Evolutionary conservation across 2,113 vertebrate genomes (phyloP), one percentile per base, ranked within the genome.

Genomic region (Atherinomorus stipes): DNA sequence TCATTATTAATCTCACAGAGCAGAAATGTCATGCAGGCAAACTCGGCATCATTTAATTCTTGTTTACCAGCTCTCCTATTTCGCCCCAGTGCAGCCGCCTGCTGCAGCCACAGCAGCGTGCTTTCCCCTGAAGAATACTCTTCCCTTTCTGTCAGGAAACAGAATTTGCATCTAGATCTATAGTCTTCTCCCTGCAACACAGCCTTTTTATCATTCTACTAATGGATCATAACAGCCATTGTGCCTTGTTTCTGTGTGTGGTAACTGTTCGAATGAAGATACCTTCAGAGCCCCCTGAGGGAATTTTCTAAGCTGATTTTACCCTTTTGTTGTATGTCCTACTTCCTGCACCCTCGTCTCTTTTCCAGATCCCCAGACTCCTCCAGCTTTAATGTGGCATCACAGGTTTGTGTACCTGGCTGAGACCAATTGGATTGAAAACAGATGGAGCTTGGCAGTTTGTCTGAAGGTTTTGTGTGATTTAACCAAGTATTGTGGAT

Each of bases 1-100:
- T 93, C 77, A 89, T 94, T 93, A 93, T 93, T 93, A 90, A 92
- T 92, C 85, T 89, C 80, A 67, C 69, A 7, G 72, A 88, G 85
- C 77, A 86, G 86, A 94, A 93, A 94, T 91, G 91, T 93, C 91
- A 92, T 54, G 60, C 56, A 47, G 56, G 74, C 68, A 87, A 63
- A 85, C 77, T 70, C 56, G 18, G 70, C 88, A 88, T 89, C 85
- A 87, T 91, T 91, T 89, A 81, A 66, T 90, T 88, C 83, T 87
- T 91, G 89, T 93, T 92, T 92, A 90, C 89, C 73, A 85, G 83
- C 76, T 71, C 78, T 71, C 78, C 65, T 80, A 59, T 73, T 78
- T 81, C 28, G 54, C 59, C 83, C 62, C 40, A 16, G 64, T 56
- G 67, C 86, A 78, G 81, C 50, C 60, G 10, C 76, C 78, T 16